phyloP scores from a whole-genome alignment of 2,888 invertebrate genomes.

The Omphaloscelis lunosa region DNA sequence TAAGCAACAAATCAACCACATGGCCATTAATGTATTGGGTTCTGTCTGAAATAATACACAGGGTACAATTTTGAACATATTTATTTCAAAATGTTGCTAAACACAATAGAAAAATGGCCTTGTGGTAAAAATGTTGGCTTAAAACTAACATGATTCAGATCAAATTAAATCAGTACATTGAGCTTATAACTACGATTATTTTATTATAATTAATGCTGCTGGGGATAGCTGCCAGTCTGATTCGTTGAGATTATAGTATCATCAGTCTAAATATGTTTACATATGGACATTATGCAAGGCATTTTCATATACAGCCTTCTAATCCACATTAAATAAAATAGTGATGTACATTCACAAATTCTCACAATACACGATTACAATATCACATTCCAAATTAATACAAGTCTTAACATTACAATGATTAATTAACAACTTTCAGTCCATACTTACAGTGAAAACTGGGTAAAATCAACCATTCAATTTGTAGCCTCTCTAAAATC shows the following conservation, averaged over 20 bases:
- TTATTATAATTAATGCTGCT: slow-evolving; percentile 39
- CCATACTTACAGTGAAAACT: slow-evolving; percentile 39
- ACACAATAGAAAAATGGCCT: slow-evolving; percentile 88
- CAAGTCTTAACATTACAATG: slow-evolving; percentile 43
- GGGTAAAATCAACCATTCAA: slow-evolving; percentile 11
- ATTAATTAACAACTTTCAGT: slow-evolving; percentile 50
- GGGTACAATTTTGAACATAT: slow-evolving; percentile 75
- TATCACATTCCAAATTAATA: slow-evolving; percentile 56
- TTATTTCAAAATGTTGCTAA: slow-evolving; percentile 80
- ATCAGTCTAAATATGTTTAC: slow-evolving; percentile 23
- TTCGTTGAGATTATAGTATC: slow-evolving; percentile 9
- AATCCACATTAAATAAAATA: not conserved
- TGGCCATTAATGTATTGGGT: slow-evolving; percentile 87
- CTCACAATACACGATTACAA: slow-evolving; percentile 19
- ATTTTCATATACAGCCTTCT: slow-evolving; percentile 2
- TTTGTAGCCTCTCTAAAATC: slow-evolving; percentile 22
- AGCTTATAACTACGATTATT: slow-evolving; percentile 67
- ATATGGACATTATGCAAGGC: not conserved
- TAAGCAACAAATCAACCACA: slow-evolving; percentile 78
- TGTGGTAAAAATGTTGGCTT: slow-evolving; percentile 80
- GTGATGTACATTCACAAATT: slow-evolving; percentile 11
- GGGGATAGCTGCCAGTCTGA: slow-evolving; percentile 27
- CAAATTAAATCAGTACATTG: slow-evolving; percentile 54
- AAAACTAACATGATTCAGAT: slow-evolving; percentile 61
- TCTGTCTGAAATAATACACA: slow-evolving; percentile 83